Base-by-base conservation (phyloP, 2,797 vertebrate genomes). In the Falco naumanni region DNA sequence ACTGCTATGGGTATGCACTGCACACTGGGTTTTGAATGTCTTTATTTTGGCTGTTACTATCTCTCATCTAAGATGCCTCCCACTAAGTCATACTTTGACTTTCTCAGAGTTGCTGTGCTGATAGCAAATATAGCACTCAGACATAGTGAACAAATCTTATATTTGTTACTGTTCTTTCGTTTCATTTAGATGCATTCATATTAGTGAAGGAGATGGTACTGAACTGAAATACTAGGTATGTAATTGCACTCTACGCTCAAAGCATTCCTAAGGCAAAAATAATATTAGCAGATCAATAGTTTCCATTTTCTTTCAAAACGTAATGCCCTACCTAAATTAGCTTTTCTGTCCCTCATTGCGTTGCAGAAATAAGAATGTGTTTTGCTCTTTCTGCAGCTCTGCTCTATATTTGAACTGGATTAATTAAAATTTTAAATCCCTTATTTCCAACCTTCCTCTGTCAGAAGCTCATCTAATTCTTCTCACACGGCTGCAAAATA, bases 381-480 rank as follows among this genome's bases (percentile, higher is more conserved):
- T 88, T 96, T 87, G 34, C 59, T 84, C 63, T 82, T 93, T 92
- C 60, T 63, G 26, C 29, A 34, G 45, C 45, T 74, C 76, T 70
- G 31, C 43, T 90, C 79, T 93, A 39, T 57, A 48, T 69, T 92
- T 8, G 5, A 88, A 88, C 20, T 12, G 25, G 29, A 89, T 66
- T 93, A 90, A 87, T 90, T 54, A 91, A 94, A 94, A 90, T 87
- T 93, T 94, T 82, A 84, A 95, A 84, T 64, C 37, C 29, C 29
- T 82, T 64, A 88, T 93, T 96, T 91, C 68, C 41, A 31, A 20
- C 34, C 13, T 83, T 16, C 9, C 10, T 54, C 25, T 84, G 69
- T 90, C 47, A 91, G 64, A 93, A 90, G 78, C 53, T 65, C 45
- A 65, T 56, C 43, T 51, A 25, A 34, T 29, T 91, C 26, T 93